Evolutionary conservation across 1,140 invertebrate species (phyloP).

Genomic region (Antheraea mylitta): DNA sequence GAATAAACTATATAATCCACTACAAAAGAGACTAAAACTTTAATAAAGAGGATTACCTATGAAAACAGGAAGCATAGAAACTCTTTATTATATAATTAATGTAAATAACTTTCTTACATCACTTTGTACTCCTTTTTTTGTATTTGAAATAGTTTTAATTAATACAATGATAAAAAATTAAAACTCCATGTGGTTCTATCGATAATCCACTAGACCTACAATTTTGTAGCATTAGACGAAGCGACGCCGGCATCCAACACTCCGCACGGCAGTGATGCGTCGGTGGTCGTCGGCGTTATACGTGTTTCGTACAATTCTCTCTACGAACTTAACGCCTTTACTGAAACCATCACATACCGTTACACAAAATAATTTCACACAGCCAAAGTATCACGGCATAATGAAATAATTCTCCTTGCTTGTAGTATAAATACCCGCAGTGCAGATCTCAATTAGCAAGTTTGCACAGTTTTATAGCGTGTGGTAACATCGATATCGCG

Average conservation of each 20-base stretch:
- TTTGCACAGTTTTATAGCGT: conserved; percentile 32
- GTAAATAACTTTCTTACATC: no score
- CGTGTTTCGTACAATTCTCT: conserved; percentile 15
- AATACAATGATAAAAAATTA: not conserved
- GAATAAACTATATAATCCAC: no score
- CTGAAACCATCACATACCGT: conserved; percentile 12
- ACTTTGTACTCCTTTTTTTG: not conserved
- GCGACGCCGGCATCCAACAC: conserved; percentile 40
- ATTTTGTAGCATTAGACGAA: conserved; percentile 53
- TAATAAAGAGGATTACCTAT: no score
- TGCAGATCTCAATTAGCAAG: conserved; percentile 20
- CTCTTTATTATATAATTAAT: no score
- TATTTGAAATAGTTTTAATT: not conserved
- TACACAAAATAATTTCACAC: conserved; percentile 36
- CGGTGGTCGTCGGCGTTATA: conserved; percentile 29
- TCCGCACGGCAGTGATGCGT: conserved; percentile 53
- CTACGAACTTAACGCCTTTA: not conserved
- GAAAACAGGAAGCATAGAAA: no score
- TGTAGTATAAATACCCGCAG: conserved; percentile 4
- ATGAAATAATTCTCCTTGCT: conserved; percentile 15
- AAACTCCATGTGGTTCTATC: conserved; percentile 20
- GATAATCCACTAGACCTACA: conserved; percentile 26
- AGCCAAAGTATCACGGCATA: conserved; percentile 48
- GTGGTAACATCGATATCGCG: conserved; percentile 53
- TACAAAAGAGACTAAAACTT: no score